These are phyloP conservation scores for Sebastes diaconus DNA, from an alignment of 2,797 vertebrate genomes.

Conservation along the genomic window DNA sequence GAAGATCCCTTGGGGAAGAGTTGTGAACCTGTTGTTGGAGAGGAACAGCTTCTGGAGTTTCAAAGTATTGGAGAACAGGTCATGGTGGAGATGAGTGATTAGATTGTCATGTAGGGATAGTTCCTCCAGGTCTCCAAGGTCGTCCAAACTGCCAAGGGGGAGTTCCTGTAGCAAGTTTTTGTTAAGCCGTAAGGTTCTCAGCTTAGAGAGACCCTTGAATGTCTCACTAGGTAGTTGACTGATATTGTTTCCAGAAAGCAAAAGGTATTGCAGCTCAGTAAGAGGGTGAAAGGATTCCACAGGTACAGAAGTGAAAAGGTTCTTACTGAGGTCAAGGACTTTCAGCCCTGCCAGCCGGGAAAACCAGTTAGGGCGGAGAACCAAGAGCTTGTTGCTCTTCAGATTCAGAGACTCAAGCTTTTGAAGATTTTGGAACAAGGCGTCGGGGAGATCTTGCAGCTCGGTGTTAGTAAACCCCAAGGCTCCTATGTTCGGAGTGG, in stretches of 20 bases:
- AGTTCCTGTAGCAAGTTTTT: conserved; percentile 87
- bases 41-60: conserved; percentile 89
- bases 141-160: conserved; percentile 79
- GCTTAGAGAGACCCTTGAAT: conserved; percentile 83
- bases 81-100: conserved; percentile 79
- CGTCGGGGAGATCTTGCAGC: conserved; percentile 86
- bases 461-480: conserved; percentile 84
- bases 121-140: conserved; percentile 85
- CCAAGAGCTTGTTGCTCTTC: conserved; percentile 83
- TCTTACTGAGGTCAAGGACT: conserved; percentile 68
- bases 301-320: conserved; percentile 67
- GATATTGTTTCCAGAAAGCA: conserved; percentile 86
- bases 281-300: conserved; percentile 81
- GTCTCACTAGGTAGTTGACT: conserved; percentile 73
- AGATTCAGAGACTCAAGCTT: conserved; percentile 84
- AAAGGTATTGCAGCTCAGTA: conserved; percentile 79
- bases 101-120: conserved; percentile 90
- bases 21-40: conserved; percentile 86
- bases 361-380: conserved; percentile 78
- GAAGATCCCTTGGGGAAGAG: conserved; percentile 87
- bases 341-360: conserved; percentile 49
- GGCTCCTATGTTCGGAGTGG: conserved; percentile 76
- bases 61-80: conserved; percentile 85
- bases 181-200: conserved; percentile 86
- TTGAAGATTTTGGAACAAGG: conserved; percentile 83